Conservation (phyloP, 2,888 invertebrate species). For the Abscondita cerata region DNA sequence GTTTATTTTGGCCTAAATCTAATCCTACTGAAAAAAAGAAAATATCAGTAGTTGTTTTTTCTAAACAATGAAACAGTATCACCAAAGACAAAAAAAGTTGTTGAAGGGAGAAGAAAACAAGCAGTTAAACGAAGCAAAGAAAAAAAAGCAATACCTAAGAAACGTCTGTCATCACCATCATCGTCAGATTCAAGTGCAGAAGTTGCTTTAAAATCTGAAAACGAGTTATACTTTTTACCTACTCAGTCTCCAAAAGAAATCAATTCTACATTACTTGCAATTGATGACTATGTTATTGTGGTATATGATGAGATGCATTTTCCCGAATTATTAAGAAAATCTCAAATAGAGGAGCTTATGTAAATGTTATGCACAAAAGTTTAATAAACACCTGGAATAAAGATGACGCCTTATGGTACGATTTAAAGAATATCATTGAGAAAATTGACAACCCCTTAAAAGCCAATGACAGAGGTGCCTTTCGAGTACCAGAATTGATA, state of each 20-base stretch:
- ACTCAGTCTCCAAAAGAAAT: not conserved
- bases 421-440: slow-evolving; percentile 2
- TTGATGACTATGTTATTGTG: slow-evolving; percentile 7
- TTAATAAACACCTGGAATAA: not conserved
- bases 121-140: not conserved
- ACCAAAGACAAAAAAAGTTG: not conserved
- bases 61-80: not conserved
- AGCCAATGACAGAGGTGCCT: slow-evolving; percentile 5
- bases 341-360: not conserved
- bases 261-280: not conserved
- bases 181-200: slow-evolving; percentile 6
- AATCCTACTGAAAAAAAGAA: not conserved
- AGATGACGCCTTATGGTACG: slow-evolving; percentile 9
- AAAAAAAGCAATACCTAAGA: too few species aligned
- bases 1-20: not conserved
- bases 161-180: too few species aligned
- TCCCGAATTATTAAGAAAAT: slow-evolving; percentile 8
- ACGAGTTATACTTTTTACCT: not conserved
- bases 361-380: slow-evolving; percentile 10
- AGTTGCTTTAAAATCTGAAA: not conserved
- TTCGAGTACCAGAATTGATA: slow-evolving; percentile 6
- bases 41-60: not conserved
- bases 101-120: not conserved
- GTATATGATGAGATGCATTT: not conserved
- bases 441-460: not conserved